Conservation (phyloP, 2,113 vertebrate genomes). For the Manacus vitellinus region DNA sequence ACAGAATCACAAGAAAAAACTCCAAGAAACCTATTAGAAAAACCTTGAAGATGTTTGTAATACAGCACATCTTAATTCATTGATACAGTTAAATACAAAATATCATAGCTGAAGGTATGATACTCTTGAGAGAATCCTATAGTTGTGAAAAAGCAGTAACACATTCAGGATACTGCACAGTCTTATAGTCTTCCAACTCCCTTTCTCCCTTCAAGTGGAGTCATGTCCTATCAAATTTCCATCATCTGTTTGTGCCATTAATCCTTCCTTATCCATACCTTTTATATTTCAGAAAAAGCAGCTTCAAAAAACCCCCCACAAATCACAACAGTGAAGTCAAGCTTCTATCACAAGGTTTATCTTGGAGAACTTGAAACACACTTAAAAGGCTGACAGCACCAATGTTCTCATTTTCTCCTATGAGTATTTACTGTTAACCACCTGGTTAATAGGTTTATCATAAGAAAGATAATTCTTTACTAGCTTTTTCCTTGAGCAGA, state of each 20-base stretch:
- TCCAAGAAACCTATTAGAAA: background rate
- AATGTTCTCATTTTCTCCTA: background rate
- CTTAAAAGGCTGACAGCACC: background rate
- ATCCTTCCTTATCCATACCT: background rate
- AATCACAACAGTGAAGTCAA: background rate
- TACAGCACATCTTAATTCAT: background rate
- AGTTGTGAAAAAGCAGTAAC: background rate
- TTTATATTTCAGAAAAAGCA: background rate
- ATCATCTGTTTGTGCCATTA: background rate
- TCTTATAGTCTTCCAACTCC: accelerated
- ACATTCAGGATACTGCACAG: background rate
- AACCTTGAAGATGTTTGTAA: background rate
- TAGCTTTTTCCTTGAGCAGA: slow-evolving; percentile 94
- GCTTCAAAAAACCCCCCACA: background rate
- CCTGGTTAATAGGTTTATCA: background rate
- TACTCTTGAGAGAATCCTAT: background rate
- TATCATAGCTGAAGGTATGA: background rate
- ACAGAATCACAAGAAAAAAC: background rate
- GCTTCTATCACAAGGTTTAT: background rate
- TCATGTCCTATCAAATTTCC: background rate
- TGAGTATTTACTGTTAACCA: background rate
- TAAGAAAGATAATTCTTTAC: slow-evolving; percentile 74
- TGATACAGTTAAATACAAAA: background rate
- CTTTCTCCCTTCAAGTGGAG: background rate
- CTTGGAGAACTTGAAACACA: background rate